These are phyloP conservation scores for Drosophila paracracens DNA, from an alignment of 2,888 invertebrate species.

Conservation along the genomic window DNA sequence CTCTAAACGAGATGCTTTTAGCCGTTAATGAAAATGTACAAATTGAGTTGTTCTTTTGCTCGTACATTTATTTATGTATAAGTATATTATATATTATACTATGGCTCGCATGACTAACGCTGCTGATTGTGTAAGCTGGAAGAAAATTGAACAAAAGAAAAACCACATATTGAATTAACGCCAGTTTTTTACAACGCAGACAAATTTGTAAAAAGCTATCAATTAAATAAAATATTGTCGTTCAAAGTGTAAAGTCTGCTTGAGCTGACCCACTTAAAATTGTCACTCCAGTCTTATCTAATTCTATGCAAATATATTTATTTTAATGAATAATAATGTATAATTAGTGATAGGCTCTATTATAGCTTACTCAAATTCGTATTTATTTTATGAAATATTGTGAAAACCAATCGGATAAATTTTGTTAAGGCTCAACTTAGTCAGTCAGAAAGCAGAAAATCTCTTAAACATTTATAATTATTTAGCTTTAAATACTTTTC, in stretches of 20 bases:
- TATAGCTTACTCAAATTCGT: background rate
- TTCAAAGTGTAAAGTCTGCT: background rate
- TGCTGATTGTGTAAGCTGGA: background rate
- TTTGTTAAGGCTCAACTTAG: background rate
- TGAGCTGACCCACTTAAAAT: background rate
- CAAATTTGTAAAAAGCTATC: background rate
- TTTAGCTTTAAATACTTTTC: too few species aligned
- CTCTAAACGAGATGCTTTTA: constrained; percentile 68
- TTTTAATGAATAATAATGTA: background rate
- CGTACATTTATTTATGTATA: constrained; percentile 18
- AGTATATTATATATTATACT: constrained; percentile 2
- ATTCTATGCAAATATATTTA: background rate
- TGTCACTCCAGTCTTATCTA: background rate
- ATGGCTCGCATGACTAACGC: background rate
- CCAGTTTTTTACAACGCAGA: background rate
- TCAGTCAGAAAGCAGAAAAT: background rate
- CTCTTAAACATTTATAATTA: background rate
- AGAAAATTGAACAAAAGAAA: background rate
- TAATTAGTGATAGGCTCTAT: rapidly evolving
- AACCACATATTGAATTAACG: background rate
- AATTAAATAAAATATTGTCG: background rate
- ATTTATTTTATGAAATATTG: background rate
- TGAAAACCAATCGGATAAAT: background rate
- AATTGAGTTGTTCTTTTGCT: constrained; percentile 43
- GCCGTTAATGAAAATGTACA: constrained; percentile 67